Evolutionary conservation across 2,888 invertebrate species (phyloP).

Genomic region (Chydorus sphaericus): DNA sequence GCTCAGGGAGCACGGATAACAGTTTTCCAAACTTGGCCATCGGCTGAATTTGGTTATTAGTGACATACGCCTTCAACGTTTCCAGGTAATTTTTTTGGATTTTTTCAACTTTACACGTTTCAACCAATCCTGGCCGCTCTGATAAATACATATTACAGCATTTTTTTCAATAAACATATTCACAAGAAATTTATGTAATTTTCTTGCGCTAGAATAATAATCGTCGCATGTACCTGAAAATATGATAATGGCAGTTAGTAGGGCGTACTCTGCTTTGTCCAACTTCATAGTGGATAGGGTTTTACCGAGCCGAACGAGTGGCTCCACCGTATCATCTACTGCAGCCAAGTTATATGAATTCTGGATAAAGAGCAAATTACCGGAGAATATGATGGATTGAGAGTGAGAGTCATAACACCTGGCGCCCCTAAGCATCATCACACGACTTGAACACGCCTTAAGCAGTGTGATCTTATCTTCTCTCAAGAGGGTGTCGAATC

Average conservation of each 20-base stretch:
- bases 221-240: constrained; percentile 62
- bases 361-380: constrained; percentile 87
- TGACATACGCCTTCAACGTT: constrained; percentile 79
- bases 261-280: constrained; percentile 92
- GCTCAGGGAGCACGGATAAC: constrained; percentile 78
- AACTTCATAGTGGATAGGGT: constrained; percentile 89
- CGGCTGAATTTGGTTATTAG: constrained; percentile 62
- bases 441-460: constrained; percentile 94
- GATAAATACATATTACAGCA: constrained; percentile 21
- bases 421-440: constrained; percentile 95
- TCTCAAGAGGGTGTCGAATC: constrained; percentile 80
- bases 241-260: constrained; percentile 91
- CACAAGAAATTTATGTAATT: constrained; percentile 20
- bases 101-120: constrained; percentile 85
- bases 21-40: constrained; percentile 77
- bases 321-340: constrained; percentile 86
- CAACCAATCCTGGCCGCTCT: constrained; percentile 83
- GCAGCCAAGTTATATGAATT: constrained; percentile 89
- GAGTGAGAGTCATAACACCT: constrained; percentile 82
- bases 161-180: constrained; percentile 21
- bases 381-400: constrained; percentile 89
- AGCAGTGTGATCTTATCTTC: constrained; percentile 94
- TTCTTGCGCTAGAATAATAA: constrained; percentile 22
- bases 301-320: constrained; percentile 85
- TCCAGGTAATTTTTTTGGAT: constrained; percentile 92